These are phyloP conservation scores for Sandelia bainsii DNA, from an alignment of 2,797 vertebrate species.

Conservation along the genomic window DNA sequence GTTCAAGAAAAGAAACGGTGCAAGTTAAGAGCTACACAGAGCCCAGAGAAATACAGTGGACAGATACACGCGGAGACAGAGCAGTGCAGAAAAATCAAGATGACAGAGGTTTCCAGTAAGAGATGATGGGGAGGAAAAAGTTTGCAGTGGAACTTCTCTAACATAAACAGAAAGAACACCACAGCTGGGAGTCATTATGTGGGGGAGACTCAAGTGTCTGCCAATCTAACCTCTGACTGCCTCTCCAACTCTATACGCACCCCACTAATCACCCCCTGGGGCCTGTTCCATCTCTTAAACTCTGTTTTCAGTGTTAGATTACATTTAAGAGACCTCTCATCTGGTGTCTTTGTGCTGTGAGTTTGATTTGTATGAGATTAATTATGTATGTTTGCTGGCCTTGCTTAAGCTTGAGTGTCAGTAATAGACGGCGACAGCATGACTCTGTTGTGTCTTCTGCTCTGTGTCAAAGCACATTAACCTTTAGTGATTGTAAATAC, in stretches of 20 bases:
- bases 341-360: neutral
- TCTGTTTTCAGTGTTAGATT: neutral
- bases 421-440: neutral
- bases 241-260: conserved; percentile 44
- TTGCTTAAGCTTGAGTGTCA: neutral
- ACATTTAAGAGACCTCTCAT: conserved; percentile 19
- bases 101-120: conserved; percentile 61
- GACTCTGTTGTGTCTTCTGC: neutral
- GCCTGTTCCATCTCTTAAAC: conserved; percentile 50
- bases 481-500: neutral
- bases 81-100: conserved; percentile 21
- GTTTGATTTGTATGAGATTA: conserved; percentile 8
- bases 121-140: conserved; percentile 25
- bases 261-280: conserved; percentile 58
- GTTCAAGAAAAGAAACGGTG: conserved; percentile 30
- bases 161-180: conserved; percentile 64
- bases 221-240: conserved; percentile 69
- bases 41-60: conserved; percentile 18
- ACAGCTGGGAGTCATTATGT: conserved; percentile 80
- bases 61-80: conserved; percentile 22
- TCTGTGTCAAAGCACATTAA: neutral
- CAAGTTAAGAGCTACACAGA: neutral
- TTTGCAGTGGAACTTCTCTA: conserved; percentile 51
- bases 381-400: neutral
- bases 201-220: conserved; percentile 64